These are phyloP conservation scores for Orientallactaga bullata DNA, from an alignment of 2,113 vertebrate genomes.

Conservation along the genomic window DNA sequence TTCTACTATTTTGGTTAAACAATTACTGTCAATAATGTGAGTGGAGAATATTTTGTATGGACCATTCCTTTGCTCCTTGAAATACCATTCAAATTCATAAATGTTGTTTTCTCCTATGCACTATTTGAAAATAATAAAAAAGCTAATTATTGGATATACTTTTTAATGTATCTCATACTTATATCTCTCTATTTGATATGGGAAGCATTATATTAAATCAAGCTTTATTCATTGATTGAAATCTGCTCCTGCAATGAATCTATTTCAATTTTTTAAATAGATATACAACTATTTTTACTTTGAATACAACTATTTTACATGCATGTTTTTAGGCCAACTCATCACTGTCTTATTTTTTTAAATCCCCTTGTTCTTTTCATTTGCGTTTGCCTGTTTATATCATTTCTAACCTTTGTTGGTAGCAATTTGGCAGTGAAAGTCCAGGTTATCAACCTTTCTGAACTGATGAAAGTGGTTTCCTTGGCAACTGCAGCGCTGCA, in stretches of 20 bases:
- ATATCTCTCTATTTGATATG: not conserved
- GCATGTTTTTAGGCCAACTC: not conserved
- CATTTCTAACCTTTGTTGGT: conserved; percentile 71
- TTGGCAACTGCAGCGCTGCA: conserved; percentile 84
- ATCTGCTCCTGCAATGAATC: not conserved
- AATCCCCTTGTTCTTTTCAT: not conserved
- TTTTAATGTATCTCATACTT: not conserved
- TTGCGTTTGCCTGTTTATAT: conserved; percentile 64
- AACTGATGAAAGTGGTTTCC: conserved; percentile 85
- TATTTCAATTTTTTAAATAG: conserved; percentile 19
- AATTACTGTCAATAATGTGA: not conserved
- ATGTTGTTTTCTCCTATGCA: not conserved
- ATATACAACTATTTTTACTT: conserved; percentile 26
- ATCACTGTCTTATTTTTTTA: conserved; percentile 49
- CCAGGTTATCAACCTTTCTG: conserved; percentile 77
- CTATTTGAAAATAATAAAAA: not conserved
- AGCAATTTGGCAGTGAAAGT: conserved; percentile 73
- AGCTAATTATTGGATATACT: not conserved
- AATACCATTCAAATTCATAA: not conserved
- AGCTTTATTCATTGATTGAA: not conserved
- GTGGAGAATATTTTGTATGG: not conserved
- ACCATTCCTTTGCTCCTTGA: not conserved
- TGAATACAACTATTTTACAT: not conserved
- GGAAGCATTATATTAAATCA: not conserved
- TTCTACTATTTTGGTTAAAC: not conserved